Evolutionary conservation across 2,113 vertebrate genomes (phyloP), one percentile per base, ranked within the genome.

Genomic region (Columba livia): DNA sequence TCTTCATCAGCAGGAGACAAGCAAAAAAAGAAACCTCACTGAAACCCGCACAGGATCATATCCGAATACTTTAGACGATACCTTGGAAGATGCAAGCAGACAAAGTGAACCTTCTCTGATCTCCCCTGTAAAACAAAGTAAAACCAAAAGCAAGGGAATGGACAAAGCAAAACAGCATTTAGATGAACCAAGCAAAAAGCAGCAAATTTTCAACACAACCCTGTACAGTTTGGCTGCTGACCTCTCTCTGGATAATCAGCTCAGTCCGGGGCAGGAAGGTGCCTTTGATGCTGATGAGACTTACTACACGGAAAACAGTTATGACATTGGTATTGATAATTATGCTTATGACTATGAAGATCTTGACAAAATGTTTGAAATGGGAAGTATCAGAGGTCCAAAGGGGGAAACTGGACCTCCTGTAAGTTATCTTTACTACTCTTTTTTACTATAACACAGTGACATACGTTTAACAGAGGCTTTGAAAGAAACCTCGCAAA

Each of bases 381-480:
- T 98, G 62, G 98, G 98, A 78, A 98, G 97, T 90, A 96, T 98
- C 61, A 98, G 80, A 93, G 99, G 99, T 95, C 98, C 98, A 75
- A 99, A 99, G 98, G 99, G 99, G 96, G 99, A 99, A 84, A 97
- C 98, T 34, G 99, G 99, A 97, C 98, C 97, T 97, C 97, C 98
- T 88, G 99, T 99, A 98, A 99, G 99, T 99, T 94, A 56, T 28
- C 79, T 73, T 96, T 73, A 90, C 69, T 97, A 78, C 70, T 78
- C 84, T 42, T 93, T 83, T 74, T 96, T 96, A 80, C 66, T 94
- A 29, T 64, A 93, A 79, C 93, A 74, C 78, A 60, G 67, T 91
- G 88, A 19, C 11, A 5, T 96, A 19, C 11, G 4, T 96, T 90
- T 96, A 79, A 70, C 34, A 96, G 85, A 38, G 84, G 34, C 53